Conservation (phyloP, 2,888 invertebrate species). For the Meandrusa payeni region DNA sequence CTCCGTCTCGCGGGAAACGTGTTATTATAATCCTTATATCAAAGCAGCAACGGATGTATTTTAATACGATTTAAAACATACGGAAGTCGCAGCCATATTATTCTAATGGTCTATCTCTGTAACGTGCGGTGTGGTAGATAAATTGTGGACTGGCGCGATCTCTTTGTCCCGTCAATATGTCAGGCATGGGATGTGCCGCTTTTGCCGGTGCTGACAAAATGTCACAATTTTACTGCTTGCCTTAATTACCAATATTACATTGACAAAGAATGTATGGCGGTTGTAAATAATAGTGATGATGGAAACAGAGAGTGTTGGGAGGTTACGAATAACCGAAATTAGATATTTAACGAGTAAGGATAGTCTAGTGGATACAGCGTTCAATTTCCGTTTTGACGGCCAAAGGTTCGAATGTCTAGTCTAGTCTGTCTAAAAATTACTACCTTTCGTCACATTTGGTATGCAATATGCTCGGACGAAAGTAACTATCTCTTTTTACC, state of each 20-base stretch:
- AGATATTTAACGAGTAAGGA: too few species aligned
- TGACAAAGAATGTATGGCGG: slow-evolving; percentile 21
- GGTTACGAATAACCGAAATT: too few species aligned
- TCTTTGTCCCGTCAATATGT: slow-evolving; percentile 79
- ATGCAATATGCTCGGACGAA: too few species aligned
- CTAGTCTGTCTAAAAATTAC: too few species aligned
- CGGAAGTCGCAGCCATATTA: slow-evolving; percentile 48
- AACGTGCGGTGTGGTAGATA: slow-evolving; percentile 53
- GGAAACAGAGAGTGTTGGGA: too few species aligned
- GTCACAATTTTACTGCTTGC: slow-evolving; percentile 43
- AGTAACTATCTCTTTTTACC: too few species aligned
- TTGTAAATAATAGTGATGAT: slow-evolving; percentile 19
- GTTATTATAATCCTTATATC: slow-evolving; percentile 19
- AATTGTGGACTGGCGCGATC: slow-evolving; percentile 57
- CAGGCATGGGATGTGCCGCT: slow-evolving; percentile 51
- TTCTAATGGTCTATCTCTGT: slow-evolving; percentile 37
- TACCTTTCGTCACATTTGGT: too few species aligned
- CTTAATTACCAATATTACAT: slow-evolving; percentile 26
- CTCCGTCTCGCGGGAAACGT: slow-evolving; percentile 7
- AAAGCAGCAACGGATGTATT: slow-evolving; percentile 18
- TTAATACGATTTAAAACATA: slow-evolving; percentile 23
- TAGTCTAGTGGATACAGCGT: too few species aligned
- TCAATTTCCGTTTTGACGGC: too few species aligned
- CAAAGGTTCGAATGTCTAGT: too few species aligned
- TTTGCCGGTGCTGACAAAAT: slow-evolving; percentile 56